Percentiles rank a stretch among this genome's conserved stretches.
These are phyloP conservation scores for Siniperca knerii DNA, from an alignment of 2,113 vertebrate genomes.

Conservation along the genomic window DNA sequence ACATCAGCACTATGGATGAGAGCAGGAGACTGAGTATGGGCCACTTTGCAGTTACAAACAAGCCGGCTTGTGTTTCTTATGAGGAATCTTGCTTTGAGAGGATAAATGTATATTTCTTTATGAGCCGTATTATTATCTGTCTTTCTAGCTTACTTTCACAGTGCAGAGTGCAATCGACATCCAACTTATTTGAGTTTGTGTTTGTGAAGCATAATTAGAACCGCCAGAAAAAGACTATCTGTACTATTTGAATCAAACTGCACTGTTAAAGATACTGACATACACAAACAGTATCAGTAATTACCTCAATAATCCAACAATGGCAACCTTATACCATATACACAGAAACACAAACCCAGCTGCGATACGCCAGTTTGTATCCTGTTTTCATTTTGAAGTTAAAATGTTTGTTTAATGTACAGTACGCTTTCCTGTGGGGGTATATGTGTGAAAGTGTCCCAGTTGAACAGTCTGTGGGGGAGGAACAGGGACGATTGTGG, in stretches of 20 bases:
- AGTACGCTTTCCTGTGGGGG: slow-evolving; percentile 73
- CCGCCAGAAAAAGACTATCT: neutral
- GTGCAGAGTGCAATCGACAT: neutral
- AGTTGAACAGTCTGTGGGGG: slow-evolving; percentile 61
- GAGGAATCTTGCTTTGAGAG: neutral
- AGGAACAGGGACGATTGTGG: slow-evolving; percentile 66
- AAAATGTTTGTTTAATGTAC: slow-evolving; percentile 70
- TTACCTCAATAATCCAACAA: slow-evolving; percentile 6
- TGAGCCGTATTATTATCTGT: neutral
- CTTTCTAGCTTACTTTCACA: neutral
- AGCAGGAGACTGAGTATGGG: neutral
- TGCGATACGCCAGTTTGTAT: slow-evolving; percentile 52
- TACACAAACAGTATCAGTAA: slow-evolving; percentile 11
- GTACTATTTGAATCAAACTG: neutral
- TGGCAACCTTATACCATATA: slow-evolving; percentile 1
- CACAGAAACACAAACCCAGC: slow-evolving; percentile 51
- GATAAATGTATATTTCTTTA: neutral
- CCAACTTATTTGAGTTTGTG: neutral
- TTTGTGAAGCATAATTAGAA: neutral
- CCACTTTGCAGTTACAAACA: neutral
- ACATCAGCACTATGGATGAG: slow-evolving; percentile 87
- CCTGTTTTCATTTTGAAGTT: slow-evolving; percentile 68
- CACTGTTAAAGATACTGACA: neutral
- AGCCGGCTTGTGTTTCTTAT: neutral
- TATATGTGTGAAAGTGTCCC: slow-evolving; percentile 79